Base-by-base conservation (phyloP, 1,140 invertebrate species). In the Drosophila gunungcola region DNA sequence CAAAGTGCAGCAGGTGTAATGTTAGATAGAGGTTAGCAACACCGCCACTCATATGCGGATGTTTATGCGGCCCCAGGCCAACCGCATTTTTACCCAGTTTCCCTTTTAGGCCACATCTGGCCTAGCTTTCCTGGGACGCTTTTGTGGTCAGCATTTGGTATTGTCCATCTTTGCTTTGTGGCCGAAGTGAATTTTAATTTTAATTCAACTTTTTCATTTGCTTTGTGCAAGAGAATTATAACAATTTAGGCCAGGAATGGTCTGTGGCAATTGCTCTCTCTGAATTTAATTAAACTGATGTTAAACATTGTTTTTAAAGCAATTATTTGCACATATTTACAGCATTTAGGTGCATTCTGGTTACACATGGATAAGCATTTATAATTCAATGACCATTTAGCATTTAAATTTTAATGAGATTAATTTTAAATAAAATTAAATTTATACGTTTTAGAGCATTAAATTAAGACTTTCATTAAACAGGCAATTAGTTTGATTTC, bases 61-160 rank as follows among this genome's bases (percentile, higher is more conserved):
- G 63, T 55, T 55, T 52, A 57, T 75, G 72, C 27, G 60, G 53
- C 60, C 29, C 48, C 11, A 29, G 46, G 21, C 41, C 29, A 56
- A 75, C 60, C 73, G 25, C 73, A 75, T 51, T 65, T 51, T 65
- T 60, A 75, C 60, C 73, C 36, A 65, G 52, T 75, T 75, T 56
- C 72, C 13, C 53, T 46, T 13, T 32, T 32, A 39, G 41, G 34
- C 63, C 64, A 43, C 64, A 52, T 45, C 36, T 42, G 21, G 45
- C 12, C 53, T 54, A 36, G 13, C 56, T 51, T 16, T 12, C 32
- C 36, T 12, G 25, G 25, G 10, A 27, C 39, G 43, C 34, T 34
- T 56, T 42, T 57, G 53, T 29, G 75, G 57, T 64, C 54, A 51
- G n/a, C 74, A 29, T 36, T 38, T 52, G 54, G 63, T 51, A 60